These are phyloP conservation scores for Sweltsa coloradensis DNA, from an alignment of 1,140 invertebrate genomes.

Conservation along the genomic window DNA sequence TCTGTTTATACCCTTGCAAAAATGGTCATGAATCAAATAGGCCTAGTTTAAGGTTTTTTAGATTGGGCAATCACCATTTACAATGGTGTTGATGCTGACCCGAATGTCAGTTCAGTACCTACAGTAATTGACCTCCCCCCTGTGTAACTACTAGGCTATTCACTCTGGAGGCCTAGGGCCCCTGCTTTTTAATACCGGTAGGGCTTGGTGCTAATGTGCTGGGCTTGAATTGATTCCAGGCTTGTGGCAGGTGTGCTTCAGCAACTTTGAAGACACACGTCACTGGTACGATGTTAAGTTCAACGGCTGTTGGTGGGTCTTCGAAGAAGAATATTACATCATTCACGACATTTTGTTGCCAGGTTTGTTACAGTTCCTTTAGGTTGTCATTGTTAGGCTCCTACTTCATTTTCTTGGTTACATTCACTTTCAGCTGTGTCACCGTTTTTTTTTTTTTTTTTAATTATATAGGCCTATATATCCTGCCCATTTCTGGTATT, in stretches of 20 bases:
- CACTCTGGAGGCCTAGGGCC: too few species aligned
- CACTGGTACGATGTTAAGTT: conserved; percentile 71
- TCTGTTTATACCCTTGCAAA: too few species aligned
- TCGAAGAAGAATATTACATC: conserved; percentile 87
- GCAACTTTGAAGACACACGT: conserved; percentile 64
- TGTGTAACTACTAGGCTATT: too few species aligned
- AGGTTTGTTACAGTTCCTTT: conserved; percentile 26
- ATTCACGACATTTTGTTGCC: conserved; percentile 70
- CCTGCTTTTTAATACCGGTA: too few species aligned
- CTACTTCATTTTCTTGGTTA: neutral
- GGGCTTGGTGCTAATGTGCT: too few species aligned
- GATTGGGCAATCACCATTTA: too few species aligned
- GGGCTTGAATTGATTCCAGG: conserved; percentile 41
- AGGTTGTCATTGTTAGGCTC: neutral
- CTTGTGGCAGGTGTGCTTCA: conserved; percentile 87
- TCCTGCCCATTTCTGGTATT: too few species aligned
- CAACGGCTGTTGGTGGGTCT: conserved; percentile 81
- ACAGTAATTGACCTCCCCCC: too few species aligned
- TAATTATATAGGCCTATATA: conserved; percentile 12
- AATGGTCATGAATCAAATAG: too few species aligned
- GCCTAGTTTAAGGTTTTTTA: too few species aligned
- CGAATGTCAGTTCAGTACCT: too few species aligned
- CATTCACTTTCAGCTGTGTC: neutral
- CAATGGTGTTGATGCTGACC: too few species aligned
- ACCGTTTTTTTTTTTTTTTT: neutral